Base-by-base conservation (phyloP, 2,113 vertebrate species). In the Tupaia chinensis region DNA sequence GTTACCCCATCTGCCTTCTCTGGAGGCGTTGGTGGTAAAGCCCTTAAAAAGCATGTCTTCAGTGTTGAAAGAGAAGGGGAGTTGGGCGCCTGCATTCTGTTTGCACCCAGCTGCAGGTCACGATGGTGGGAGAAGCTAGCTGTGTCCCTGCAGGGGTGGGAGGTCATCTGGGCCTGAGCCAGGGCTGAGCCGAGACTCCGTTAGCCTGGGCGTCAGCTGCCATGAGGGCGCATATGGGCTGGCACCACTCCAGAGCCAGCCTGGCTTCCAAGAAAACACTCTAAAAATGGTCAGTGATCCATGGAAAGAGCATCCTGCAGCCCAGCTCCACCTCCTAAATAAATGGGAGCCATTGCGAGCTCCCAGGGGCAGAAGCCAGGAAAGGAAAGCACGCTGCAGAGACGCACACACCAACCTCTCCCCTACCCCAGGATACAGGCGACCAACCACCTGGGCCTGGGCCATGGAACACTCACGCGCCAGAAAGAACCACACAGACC, bases 251-350 rank as follows among this genome's bases (percentile, higher is more conserved):
- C 1, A 8, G 76, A 95, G 61, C 53, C 79, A 87, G 92, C 13
- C 32, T 44, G 63, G 72, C 74, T 95, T 92, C 87, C 53, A 25
- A 81, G 94, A 95, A 95, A 95, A 66, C 80, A 65, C 60, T 61
- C 78, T 93, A 58, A 87, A 81, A 77, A 44, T 29, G 17, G 23
- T 44, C 54, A 17, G 77, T 34, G 29, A 85, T 73, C 73, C 63
- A 7, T 17, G 87, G 76, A 14, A 60, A 72, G 53, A 68, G 29
- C 44, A 17, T 34, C 23, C 14, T 54, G 58, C 29, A 89, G 72
- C 16, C 65, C 12, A 3, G 25, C 56, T 58, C 54, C 3, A 16
- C 54, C 56, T 63, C 58, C 32, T 96, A 74, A 61, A 2, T 9
- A 53, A 70, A 27, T 5, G 56, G 72, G 44, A 87, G 23, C 56